Evolutionary conservation across 2,888 invertebrate genomes (phyloP).

Genomic region (Mesorhabditis sp.): DNA sequence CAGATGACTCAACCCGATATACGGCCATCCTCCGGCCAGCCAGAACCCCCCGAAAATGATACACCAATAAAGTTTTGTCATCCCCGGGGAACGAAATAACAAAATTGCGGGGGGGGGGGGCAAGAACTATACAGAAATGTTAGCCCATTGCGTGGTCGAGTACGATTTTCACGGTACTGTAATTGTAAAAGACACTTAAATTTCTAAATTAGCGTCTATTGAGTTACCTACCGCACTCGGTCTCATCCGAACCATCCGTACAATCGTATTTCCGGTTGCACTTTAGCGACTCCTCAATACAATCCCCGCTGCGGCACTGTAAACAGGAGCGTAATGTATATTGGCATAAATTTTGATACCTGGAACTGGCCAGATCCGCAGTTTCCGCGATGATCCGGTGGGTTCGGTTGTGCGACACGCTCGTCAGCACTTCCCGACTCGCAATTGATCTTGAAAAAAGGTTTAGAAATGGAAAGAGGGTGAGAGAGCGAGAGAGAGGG

Average conservation of each 20-base stretch:
- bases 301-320: conserved; percentile 60
- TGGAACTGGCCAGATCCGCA: background rate
- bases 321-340: conserved; percentile 12
- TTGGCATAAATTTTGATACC: background rate
- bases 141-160: too few relatives aligned
- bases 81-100: too few relatives aligned
- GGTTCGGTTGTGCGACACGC: conserved; percentile 1
- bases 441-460: conserved; percentile 27
- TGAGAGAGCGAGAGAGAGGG: conserved; percentile 6
- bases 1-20: too few relatives aligned
- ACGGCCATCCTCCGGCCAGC: too few relatives aligned
- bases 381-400: conserved; percentile 5
- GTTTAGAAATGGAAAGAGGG: background rate
- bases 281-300: conserved; percentile 75
- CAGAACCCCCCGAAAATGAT: too few relatives aligned
- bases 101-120: too few relatives aligned
- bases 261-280: conserved; percentile 69
- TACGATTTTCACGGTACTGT: too few relatives aligned
- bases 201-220: too few relatives aligned
- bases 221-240: conserved; percentile 73
- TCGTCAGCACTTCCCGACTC: conserved; percentile 34
- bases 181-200: too few relatives aligned
- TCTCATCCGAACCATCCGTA: conserved; percentile 81
- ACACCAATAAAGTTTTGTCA: too few relatives aligned
- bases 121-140: background rate